phyloP scores from a whole-genome alignment of 2,888 invertebrate genomes.

The Alloplasta piceator region DNA sequence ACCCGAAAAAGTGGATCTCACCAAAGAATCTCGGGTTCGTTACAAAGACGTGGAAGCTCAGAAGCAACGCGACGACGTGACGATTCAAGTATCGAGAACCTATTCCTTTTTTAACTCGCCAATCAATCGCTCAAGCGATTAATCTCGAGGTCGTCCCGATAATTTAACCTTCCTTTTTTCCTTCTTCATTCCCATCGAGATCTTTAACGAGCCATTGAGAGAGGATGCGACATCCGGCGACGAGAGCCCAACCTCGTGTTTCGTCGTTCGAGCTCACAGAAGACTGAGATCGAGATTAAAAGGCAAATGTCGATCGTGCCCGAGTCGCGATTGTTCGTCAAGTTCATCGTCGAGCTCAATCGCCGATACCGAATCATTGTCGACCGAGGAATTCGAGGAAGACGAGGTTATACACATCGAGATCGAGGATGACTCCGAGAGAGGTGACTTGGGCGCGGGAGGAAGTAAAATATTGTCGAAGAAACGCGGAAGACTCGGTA shows the following conservation, averaged over 20 bases:
- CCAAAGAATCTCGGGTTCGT: slow-evolving; percentile 54
- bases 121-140: slow-evolving; percentile 24
- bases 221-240: slow-evolving; percentile 64
- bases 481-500: slow-evolving; percentile 69
- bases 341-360: slow-evolving; percentile 72
- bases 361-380: slow-evolving; percentile 73
- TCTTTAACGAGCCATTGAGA: slow-evolving; percentile 74
- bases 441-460: slow-evolving; percentile 50
- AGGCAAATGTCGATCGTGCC: slow-evolving; percentile 46
- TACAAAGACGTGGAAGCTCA: slow-evolving; percentile 79
- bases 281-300: slow-evolving; percentile 67
- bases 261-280: slow-evolving; percentile 71
- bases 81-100: slow-evolving; percentile 74
- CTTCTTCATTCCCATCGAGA: slow-evolving; percentile 64
- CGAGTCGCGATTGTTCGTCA: slow-evolving; percentile 50
- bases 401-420: slow-evolving; percentile 74
- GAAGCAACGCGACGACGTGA: slow-evolving; percentile 77
- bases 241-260: slow-evolving; percentile 71
- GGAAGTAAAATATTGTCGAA: slow-evolving; percentile 62
- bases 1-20: slow-evolving; percentile 60
- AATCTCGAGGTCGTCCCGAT: slow-evolving; percentile 20
- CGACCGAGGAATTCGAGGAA: slow-evolving; percentile 72
- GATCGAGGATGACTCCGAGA: slow-evolving; percentile 69
- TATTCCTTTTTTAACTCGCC: not conserved
- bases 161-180: slow-evolving; percentile 30